A percentile compares a stretch with the other conserved stretches of the same genome.
phyloP scores from a whole-genome alignment of 2,113 vertebrate genomes.

The Pterophyllum scalare region DNA sequence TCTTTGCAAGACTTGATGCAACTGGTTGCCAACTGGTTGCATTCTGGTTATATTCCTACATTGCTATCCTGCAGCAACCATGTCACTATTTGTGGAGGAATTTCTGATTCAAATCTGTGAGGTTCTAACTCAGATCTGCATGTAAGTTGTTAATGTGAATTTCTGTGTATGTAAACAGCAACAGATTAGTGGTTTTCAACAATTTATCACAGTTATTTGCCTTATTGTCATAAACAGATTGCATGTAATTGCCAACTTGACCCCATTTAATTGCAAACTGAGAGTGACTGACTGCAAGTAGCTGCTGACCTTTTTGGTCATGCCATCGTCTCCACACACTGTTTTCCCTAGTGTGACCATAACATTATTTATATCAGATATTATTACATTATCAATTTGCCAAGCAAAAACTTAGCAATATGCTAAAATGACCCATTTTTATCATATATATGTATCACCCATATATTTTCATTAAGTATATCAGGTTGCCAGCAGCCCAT shows the following conservation, averaged over 20 bases:
- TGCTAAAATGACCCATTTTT: not conserved
- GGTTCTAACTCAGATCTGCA: not conserved
- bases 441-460: not conserved
- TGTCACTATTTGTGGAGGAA: not conserved
- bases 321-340: not conserved
- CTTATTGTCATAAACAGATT: not conserved
- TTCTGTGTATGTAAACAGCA: not conserved
- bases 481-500: not conserved
- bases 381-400: too few species aligned
- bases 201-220: too few species aligned
- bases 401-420: not conserved
- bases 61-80: not conserved
- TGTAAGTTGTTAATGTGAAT: not conserved
- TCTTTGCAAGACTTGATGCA: too few species aligned
- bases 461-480: not conserved
- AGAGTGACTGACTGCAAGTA: not conserved
- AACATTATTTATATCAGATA: too few species aligned
- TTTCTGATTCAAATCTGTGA: not conserved
- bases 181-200: not conserved
- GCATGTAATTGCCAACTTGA: not conserved
- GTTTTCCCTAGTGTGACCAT: not conserved
- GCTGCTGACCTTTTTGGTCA: not conserved
- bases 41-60: too few species aligned
- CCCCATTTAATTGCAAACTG: not conserved
- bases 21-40: not conserved